Evolutionary conservation across 2,888 invertebrate genomes (phyloP).

Genomic region (Cephus runcator): DNA sequence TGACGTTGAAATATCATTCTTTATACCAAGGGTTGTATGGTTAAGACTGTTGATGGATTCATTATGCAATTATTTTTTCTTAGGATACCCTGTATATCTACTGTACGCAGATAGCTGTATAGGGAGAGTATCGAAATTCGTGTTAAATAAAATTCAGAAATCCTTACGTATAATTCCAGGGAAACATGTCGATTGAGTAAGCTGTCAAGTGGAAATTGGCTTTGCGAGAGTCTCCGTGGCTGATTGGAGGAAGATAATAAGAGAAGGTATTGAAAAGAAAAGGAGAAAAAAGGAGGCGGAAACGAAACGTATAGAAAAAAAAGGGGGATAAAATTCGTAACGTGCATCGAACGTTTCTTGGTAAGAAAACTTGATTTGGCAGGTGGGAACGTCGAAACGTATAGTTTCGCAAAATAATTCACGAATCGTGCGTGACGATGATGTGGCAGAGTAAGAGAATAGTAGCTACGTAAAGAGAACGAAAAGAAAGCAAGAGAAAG

Average conservation of each 20-base stretch:
- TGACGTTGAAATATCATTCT: not conserved
- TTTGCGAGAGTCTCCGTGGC: not conserved
- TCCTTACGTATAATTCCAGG: not conserved
- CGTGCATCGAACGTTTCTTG: not conserved
- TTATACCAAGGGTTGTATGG: not conserved
- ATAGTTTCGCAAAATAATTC: not conserved
- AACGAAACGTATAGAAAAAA: not conserved
- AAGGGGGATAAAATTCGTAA: not conserved
- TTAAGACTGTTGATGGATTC: not conserved
- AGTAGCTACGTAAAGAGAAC: not conserved
- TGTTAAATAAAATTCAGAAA: not conserved
- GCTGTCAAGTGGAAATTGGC: not conserved
- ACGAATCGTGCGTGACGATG: not conserved
- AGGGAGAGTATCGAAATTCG: not conserved
- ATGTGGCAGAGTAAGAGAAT: not conserved
- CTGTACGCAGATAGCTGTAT: not conserved
- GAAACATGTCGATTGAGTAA: not conserved
- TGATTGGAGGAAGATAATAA: not conserved
- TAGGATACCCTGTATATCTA: not conserved
- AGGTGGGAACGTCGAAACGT: not conserved
- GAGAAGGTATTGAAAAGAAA: not conserved
- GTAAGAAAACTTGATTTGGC: not conserved
- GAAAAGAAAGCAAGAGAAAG: not conserved
- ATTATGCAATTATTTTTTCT: not conserved
- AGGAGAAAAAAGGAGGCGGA: not conserved